Evolutionary conservation across 2,113 vertebrate genomes (phyloP).

Genomic region (Pipra filicauda): DNA sequence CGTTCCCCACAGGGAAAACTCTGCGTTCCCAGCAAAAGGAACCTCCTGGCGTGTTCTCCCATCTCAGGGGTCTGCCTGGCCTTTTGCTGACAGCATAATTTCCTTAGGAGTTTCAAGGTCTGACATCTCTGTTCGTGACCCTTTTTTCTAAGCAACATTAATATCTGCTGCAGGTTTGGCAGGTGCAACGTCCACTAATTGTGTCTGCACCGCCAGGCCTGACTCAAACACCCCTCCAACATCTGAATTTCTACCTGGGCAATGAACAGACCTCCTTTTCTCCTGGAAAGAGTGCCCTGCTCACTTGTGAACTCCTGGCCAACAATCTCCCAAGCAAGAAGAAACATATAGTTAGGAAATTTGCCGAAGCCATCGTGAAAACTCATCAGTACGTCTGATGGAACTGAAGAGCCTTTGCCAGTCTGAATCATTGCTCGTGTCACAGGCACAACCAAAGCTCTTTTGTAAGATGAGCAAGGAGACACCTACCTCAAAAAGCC

Average conservation of each 20-base stretch:
- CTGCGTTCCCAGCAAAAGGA: conserved; percentile 40
- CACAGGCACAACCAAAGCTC: neutral
- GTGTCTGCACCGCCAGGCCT: neutral
- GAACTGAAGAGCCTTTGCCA: neutral
- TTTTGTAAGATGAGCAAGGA: neutral
- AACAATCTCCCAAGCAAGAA: neutral
- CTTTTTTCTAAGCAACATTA: neutral
- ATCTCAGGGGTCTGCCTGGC: conserved; percentile 14
- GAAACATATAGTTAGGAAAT: neutral
- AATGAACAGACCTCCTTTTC: neutral
- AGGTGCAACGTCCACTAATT: neutral
- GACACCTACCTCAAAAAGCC: neutral
- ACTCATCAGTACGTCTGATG: neutral
- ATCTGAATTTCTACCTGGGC: neutral
- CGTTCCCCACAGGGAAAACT: conserved; percentile 19
- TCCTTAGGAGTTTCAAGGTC: conserved; percentile 7
- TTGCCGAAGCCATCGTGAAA: neutral
- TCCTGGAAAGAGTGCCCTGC: neutral
- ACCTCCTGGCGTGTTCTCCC: neutral
- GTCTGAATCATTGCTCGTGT: neutral
- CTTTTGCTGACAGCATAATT: conserved; percentile 53
- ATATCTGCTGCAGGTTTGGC: conserved; percentile 48
- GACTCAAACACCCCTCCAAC: neutral
- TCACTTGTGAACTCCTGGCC: neutral
- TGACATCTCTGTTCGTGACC: conserved; percentile 27